Conservation (phyloP, 2,888 invertebrate genomes). For the Sycophila texana region DNA sequence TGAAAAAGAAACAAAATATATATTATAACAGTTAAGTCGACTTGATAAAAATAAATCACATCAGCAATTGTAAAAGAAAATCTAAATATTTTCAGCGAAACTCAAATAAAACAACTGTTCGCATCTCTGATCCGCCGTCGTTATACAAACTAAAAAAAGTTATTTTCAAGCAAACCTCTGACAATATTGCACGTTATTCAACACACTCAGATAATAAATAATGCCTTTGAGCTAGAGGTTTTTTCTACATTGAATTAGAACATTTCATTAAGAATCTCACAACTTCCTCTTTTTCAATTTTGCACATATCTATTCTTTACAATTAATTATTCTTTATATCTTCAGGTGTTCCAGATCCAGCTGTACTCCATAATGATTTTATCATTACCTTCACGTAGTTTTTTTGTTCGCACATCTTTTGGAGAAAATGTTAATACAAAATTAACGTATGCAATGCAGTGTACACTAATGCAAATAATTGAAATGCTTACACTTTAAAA, state of each 20-base stretch:
- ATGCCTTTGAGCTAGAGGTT: conserved; percentile 35
- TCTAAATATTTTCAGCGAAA: conserved; percentile 32
- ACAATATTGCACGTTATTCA: conserved; percentile 54
- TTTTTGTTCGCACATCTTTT: too few species aligned
- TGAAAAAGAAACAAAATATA: conserved; percentile 28
- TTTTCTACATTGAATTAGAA: conserved; percentile 9
- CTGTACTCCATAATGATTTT: too few species aligned
- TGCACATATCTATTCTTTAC: too few species aligned
- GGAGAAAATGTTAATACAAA: too few species aligned
- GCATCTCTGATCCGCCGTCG: conserved; percentile 6
- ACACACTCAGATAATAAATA: conserved; percentile 52
- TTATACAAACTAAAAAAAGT: conserved; percentile 37
- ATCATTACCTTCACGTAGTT: too few species aligned
- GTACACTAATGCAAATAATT: conserved; percentile 1
- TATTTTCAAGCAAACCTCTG: conserved; percentile 33
- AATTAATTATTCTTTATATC: too few species aligned
- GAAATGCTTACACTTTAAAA: too few species aligned
- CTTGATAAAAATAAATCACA: conserved; percentile 48
- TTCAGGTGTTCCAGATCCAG: too few species aligned
- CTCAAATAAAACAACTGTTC: conserved; percentile 35
- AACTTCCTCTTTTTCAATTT: too few species aligned
- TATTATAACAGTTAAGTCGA: conserved; percentile 29
- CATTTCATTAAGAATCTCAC: conserved; percentile 31
- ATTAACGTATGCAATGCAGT: not conserved
- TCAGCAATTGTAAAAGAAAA: conserved; percentile 29